These are phyloP conservation scores for Macropis europaea DNA, from an alignment of 2,888 invertebrate genomes.

Conservation along the genomic window DNA sequence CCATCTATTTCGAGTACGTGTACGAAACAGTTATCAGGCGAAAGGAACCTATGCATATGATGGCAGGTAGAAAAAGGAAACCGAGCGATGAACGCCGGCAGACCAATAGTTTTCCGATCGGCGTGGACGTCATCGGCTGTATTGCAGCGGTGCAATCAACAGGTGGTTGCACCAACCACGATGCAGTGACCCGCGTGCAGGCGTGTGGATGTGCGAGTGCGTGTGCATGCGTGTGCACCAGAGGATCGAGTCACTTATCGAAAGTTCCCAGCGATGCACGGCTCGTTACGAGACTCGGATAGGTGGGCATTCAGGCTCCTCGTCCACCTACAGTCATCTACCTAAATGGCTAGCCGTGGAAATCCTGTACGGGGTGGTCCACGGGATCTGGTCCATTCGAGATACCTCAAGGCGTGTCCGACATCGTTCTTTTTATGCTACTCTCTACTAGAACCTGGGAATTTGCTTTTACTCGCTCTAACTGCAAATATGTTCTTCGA, in stretches of 20 bases:
- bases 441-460: too few species aligned
- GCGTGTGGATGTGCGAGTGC: background rate
- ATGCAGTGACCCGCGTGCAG: slow-evolving; percentile 34
- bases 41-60: too few species aligned
- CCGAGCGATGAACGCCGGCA: slow-evolving; percentile 1
- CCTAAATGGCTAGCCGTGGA: slow-evolving; percentile 43
- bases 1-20: too few species aligned
- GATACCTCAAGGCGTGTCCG: slow-evolving; percentile 8
- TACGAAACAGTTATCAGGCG: too few species aligned
- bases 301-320: slow-evolving; percentile 43
- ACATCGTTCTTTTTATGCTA: too few species aligned
- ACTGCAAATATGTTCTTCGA: too few species aligned
- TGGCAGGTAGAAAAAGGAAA: too few species aligned
- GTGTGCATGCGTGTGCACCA: background rate
- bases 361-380: slow-evolving; percentile 33
- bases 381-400: slow-evolving; percentile 26
- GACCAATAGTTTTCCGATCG: slow-evolving; percentile 36
- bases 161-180: slow-evolving; percentile 60
- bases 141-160: slow-evolving; percentile 52
- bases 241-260: slow-evolving; percentile 38
- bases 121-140: slow-evolving; percentile 49
- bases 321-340: slow-evolving; percentile 51
- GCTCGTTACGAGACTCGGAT: slow-evolving; percentile 42
- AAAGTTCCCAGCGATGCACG: slow-evolving; percentile 53
- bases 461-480: background rate